Percentiles rank a stretch among this genome's conserved stretches.
Conservation (phyloP, 2,113 vertebrate genomes). For the Nibea coibor region DNA sequence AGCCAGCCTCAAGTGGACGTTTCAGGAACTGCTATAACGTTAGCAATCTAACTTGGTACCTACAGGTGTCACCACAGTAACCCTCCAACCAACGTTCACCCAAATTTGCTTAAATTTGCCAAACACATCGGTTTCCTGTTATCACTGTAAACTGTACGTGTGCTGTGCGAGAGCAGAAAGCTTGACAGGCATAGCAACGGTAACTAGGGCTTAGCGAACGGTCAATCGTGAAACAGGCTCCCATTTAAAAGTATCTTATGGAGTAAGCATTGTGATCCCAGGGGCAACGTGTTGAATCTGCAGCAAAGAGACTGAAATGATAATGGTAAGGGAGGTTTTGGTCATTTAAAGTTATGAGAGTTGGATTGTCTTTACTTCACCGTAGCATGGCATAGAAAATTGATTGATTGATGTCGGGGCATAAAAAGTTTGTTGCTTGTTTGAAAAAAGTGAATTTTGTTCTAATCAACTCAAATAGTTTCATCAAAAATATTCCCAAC, state of each 20-base stretch:
- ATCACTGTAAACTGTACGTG: not conserved
- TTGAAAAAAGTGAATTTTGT: slow-evolving; percentile 48
- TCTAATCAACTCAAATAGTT: slow-evolving; percentile 36
- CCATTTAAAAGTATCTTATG: slow-evolving; percentile 29
- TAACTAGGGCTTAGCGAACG: slow-evolving; percentile 15
- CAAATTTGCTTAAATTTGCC: no score
- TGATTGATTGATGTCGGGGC: slow-evolving; percentile 66
- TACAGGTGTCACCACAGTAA: no score
- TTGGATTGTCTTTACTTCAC: slow-evolving; percentile 81
- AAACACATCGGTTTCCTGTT: no score
- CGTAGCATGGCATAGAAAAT: slow-evolving; percentile 71
- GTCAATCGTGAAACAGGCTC: slow-evolving; percentile 14
- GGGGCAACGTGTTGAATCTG: slow-evolving; percentile 34
- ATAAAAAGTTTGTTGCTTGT: slow-evolving; percentile 54
- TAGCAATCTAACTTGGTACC: no score
- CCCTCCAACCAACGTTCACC: no score
- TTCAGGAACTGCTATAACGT: no score
- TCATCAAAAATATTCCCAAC: slow-evolving; percentile 33
- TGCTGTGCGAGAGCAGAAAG: not conserved
- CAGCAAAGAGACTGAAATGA: slow-evolving; percentile 27
- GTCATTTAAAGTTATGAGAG: slow-evolving; percentile 66
- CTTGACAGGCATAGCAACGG: not conserved
- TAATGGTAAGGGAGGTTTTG: slow-evolving; percentile 60
- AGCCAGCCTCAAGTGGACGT: no score
- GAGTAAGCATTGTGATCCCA: slow-evolving; percentile 37